Evolutionary conservation across 92 coral and sea anemone genomes (phyloP).

Genomic region (Plumapathes pennacea): DNA sequence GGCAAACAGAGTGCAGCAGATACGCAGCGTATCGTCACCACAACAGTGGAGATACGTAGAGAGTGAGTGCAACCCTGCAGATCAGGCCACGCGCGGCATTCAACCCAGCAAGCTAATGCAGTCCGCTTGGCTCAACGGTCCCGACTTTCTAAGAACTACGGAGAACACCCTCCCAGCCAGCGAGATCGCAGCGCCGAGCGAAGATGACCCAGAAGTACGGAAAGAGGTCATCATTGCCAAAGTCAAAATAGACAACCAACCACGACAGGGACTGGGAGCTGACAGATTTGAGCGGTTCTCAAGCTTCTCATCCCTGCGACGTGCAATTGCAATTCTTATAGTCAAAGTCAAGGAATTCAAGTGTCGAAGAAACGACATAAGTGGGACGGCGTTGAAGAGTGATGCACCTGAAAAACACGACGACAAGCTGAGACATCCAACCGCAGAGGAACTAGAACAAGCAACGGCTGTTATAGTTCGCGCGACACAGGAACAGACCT

Average conservation of each 20-base stretch:
- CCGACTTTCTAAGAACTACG: slow-evolving; percentile 1
- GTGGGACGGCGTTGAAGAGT: too few relatives aligned
- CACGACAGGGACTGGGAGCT: slow-evolving; percentile 11
- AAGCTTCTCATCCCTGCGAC: slow-evolving; percentile 17
- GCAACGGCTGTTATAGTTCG: slow-evolving; percentile 29
- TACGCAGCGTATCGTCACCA: slow-evolving; percentile 17
- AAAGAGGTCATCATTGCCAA: slow-evolving; percentile 2
- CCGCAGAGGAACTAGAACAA: slow-evolving; percentile 22
- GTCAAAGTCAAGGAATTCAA: slow-evolving; percentile 16
- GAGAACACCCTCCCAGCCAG: neutral
- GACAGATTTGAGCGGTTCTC: slow-evolving; percentile 28
- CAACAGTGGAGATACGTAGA: slow-evolving; percentile 40
- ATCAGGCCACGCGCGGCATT: slow-evolving; percentile 18
- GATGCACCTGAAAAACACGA: neutral
- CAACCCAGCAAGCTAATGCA: neutral
- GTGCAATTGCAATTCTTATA: slow-evolving; percentile 35
- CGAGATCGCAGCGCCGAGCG: slow-evolving; percentile 2
- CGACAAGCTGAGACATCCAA: neutral
- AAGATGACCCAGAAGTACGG: slow-evolving; percentile 43
- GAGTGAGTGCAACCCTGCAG: slow-evolving; percentile 39
- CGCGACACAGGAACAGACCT: slow-evolving; percentile 15
- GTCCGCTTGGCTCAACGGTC: slow-evolving; percentile 29
- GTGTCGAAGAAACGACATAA: slow-evolving; percentile 1
- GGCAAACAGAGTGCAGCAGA: slow-evolving; percentile 48
- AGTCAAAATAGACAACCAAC: neutral